A percentile compares a stretch with the other conserved stretches of the same genome.
Conservation (phyloP, 2,888 invertebrate species). For the Emmelina monodactyla region DNA sequence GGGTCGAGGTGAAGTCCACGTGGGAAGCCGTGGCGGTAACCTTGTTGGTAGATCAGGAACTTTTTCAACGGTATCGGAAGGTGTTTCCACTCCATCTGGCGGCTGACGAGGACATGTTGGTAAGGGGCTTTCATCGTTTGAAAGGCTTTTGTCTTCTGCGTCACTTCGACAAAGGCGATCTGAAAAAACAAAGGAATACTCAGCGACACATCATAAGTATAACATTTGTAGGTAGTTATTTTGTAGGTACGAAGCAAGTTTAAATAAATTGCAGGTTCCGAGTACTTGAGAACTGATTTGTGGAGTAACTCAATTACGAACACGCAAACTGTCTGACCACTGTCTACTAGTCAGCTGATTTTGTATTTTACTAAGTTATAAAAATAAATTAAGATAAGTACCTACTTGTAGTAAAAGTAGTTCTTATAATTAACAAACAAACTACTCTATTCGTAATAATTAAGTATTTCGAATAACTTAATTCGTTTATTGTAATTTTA, state of each 20-base stretch:
- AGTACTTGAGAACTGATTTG: neutral
- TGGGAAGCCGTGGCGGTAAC: slow-evolving; percentile 39
- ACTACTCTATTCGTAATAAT: too few relatives aligned
- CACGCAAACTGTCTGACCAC: slow-evolving; percentile 27
- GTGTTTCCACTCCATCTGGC: slow-evolving; percentile 85
- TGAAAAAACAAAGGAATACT: slow-evolving; percentile 26
- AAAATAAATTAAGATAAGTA: neutral
- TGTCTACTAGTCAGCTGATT: slow-evolving; percentile 26
- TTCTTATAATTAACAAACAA: too few relatives aligned
- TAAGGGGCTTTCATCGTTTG: slow-evolving; percentile 53
- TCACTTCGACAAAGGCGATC: slow-evolving; percentile 52
- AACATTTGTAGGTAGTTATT: too few relatives aligned
- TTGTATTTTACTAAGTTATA: too few relatives aligned
- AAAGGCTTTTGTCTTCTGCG: slow-evolving; percentile 55
- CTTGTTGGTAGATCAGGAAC: slow-evolving; percentile 43
- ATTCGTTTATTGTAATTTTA: too few relatives aligned
- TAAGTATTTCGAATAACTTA: too few relatives aligned
- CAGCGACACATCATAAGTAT: too few relatives aligned
- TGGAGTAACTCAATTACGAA: slow-evolving; percentile 21
- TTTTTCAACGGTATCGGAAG: slow-evolving; percentile 71
- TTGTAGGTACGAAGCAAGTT: too few relatives aligned
- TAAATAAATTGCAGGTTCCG: too few relatives aligned
- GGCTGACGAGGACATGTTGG: slow-evolving; percentile 76
- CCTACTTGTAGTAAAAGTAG: too few relatives aligned
- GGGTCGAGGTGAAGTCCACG: slow-evolving; percentile 32